Evolutionary conservation across 2,888 invertebrate genomes (phyloP).

Genomic region (Dryobotodes eremita): DNA sequence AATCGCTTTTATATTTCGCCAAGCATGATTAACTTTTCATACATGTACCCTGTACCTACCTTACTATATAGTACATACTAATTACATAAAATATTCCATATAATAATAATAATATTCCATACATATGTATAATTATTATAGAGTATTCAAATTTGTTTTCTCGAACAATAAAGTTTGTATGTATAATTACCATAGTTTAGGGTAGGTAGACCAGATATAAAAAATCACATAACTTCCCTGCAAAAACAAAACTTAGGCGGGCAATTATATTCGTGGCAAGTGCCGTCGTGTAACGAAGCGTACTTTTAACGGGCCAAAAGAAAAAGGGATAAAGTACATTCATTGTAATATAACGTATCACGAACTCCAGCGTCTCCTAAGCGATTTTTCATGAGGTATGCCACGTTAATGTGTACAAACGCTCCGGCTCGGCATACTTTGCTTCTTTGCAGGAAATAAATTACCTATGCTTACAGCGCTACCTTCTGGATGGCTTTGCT

Average conservation of each 20-base stretch:
- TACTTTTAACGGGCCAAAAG: slow-evolving; percentile 67
- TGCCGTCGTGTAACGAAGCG: slow-evolving; percentile 51
- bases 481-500: slow-evolving; percentile 73
- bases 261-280: slow-evolving; percentile 29
- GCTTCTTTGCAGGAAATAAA: slow-evolving; percentile 89
- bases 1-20: slow-evolving; percentile 11
- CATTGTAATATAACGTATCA: slow-evolving; percentile 73
- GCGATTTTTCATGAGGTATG: slow-evolving; percentile 90
- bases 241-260: background rate
- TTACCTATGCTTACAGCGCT: slow-evolving; percentile 82
- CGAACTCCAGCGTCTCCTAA: slow-evolving; percentile 84
- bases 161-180: background rate
- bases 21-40: slow-evolving; percentile 21
- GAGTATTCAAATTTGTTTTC: background rate
- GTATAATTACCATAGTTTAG: background rate
- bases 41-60: background rate
- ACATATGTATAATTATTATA: too few relatives aligned
- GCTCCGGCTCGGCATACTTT: slow-evolving; percentile 87
- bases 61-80: background rate
- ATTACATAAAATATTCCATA: too few relatives aligned
- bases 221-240: background rate
- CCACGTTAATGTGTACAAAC: slow-evolving; percentile 90
- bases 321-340: slow-evolving; percentile 61
- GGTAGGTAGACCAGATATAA: background rate
- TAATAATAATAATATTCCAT: too few relatives aligned